Evolutionary conservation across 2,797 vertebrate species (phyloP), one percentile per base, ranked within the genome.

Genomic region (Anomalospiza imberbis): DNA sequence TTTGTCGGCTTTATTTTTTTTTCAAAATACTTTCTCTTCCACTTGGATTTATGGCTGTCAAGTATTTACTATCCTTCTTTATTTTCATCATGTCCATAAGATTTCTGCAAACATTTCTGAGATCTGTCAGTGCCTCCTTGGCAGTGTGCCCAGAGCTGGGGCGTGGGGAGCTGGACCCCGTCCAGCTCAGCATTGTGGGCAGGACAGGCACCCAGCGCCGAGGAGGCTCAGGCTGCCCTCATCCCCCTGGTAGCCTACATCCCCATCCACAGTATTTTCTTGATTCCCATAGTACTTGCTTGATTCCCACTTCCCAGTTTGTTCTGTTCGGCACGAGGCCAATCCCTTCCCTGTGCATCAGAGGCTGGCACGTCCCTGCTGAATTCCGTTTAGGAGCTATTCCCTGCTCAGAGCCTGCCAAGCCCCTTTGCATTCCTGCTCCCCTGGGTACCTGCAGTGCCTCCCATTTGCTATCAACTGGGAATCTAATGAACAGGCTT

Each of bases 11-110:
- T 76, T 47, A 16, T 74, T 72, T 62, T 62, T 78, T 78, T 57
- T 51, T 29, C 14, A 7, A 57, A 91, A 63, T 70, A 76, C 54
- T 79, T 88, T 86, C 80, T 95, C 83, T 70, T 89, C 90, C 78
- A 54, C 90, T 93, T 36, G 80, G 92, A 85, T 95, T 87, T 94
- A 17, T 60, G 80, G 90, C 91, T 95, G 91, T 95, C 88, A 63
- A 80, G 88, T 91, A 63, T 91, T 94, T 81, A 38, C 83, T 57
- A 12, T 55, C 85, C 51, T 86, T 51, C 72, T 88, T 89, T 91
- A 44, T 91, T 96, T 94, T 73, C 28, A 1, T 94, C 96, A 82
- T 34, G 85, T 71, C 75, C 89, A 58, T 94, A 29, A 88, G 88
- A 81, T 63, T 70, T 45, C 91, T 86, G 73, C 94, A 75, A 73